These are phyloP conservation scores for Cavia porcellus DNA, from an alignment of 2,113 vertebrate genomes.

Conservation along the genomic window DNA sequence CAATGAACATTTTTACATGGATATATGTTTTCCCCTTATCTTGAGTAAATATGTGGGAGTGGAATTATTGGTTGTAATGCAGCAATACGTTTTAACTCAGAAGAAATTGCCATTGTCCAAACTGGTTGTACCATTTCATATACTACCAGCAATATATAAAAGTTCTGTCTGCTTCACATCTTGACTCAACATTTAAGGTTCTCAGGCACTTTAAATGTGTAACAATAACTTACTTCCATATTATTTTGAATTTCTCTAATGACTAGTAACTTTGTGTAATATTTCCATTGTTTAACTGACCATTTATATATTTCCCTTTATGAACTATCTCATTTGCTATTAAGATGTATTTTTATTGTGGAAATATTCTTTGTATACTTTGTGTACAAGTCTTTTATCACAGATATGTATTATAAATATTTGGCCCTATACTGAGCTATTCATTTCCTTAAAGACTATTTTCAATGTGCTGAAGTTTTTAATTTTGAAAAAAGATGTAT, in stretches of 20 bases:
- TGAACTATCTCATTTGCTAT: constrained; percentile 8
- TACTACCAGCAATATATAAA: neutral
- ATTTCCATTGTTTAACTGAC: neutral
- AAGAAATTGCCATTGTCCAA: constrained; percentile 16
- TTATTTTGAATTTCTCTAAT: neutral
- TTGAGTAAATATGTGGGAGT: neutral
- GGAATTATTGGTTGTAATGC: neutral
- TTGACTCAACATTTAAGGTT: neutral
- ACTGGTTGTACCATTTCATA: neutral
- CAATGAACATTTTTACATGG: neutral
- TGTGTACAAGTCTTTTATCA: neutral
- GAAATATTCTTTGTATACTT: neutral
- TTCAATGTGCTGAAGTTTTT: neutral
- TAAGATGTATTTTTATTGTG: neutral
- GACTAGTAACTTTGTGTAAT: neutral
- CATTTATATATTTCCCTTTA: neutral
- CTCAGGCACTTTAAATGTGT: neutral
- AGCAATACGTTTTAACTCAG: neutral
- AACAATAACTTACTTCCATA: neutral
- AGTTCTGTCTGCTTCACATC: neutral
- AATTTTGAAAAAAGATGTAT: constrained; percentile 11
- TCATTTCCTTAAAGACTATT: neutral
- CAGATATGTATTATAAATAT: neutral
- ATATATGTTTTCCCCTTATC: neutral
- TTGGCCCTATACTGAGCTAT: neutral